phyloP scores from a whole-genome alignment of 2,113 vertebrate species.

The Nycticorax nycticorax region DNA sequence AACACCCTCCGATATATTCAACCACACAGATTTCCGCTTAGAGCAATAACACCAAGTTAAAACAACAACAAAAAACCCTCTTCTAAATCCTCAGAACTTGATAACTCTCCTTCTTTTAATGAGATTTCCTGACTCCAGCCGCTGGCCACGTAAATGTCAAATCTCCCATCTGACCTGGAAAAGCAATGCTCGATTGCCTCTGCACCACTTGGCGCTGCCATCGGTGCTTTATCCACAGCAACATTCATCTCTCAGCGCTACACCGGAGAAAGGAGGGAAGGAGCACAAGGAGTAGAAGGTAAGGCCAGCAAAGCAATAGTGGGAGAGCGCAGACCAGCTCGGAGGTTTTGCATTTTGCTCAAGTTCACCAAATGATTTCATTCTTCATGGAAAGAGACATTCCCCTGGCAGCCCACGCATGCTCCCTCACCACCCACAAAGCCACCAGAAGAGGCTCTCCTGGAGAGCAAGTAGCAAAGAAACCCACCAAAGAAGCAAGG shows the following conservation, averaged over 20 bases:
- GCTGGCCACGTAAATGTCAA: not conserved
- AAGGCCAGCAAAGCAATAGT: not conserved
- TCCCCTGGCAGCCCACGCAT: not conserved
- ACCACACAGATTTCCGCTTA: not conserved
- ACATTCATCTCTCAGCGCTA: not conserved
- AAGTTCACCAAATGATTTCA: not conserved
- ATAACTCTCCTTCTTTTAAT: constrained; percentile 12
- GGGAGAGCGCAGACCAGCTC: not conserved
- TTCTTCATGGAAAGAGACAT: rapidly evolving
- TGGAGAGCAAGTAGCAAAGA: not conserved
- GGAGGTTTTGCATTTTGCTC: rapidly evolving
- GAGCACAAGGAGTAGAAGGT: not conserved
- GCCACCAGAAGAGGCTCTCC: not conserved
- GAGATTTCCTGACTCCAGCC: not conserved
- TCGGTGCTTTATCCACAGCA: not conserved
- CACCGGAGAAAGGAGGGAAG: not conserved
- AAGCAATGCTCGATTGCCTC: not conserved
- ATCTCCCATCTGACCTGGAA: not conserved
- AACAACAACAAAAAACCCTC: not conserved
- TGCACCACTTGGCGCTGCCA: not conserved
- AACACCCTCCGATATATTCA: rapidly evolving
- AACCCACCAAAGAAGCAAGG: not conserved
- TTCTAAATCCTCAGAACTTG: not conserved
- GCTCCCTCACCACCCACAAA: not conserved
- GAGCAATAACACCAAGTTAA: not conserved